phyloP scores from a whole-genome alignment of 1,140 invertebrate species.

The Atopsyche davidsoni region DNA sequence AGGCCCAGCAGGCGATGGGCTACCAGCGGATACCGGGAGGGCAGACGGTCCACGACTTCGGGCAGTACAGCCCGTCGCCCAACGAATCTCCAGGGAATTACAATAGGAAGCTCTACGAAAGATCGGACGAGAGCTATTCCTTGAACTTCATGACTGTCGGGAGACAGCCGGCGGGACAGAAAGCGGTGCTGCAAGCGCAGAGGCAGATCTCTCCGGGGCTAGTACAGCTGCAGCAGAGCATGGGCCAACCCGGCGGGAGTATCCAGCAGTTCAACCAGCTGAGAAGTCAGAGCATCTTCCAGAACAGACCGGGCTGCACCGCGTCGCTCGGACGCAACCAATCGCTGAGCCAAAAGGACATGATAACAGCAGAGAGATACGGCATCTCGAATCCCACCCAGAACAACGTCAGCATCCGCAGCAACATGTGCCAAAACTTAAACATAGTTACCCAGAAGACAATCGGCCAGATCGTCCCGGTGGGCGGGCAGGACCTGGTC shows the following conservation, averaged over 20 bases:
- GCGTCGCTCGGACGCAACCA: constrained; percentile 28
- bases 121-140: constrained; percentile 22
- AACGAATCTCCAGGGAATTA: constrained; percentile 20
- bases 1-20: constrained; percentile 48
- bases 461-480: constrained; percentile 44
- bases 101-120: constrained; percentile 25
- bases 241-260: constrained; percentile 36
- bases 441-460: constrained; percentile 47
- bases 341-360: constrained; percentile 26
- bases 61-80: constrained; percentile 21
- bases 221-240: constrained; percentile 38
- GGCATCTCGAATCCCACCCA: constrained; percentile 19
- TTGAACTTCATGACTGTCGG: constrained; percentile 24
- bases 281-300: constrained; percentile 15
- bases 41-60: constrained; percentile 24
- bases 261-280: constrained; percentile 45
- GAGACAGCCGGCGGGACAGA: constrained; percentile 18
- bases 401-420: constrained; percentile 33
- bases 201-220: constrained; percentile 21
- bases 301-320: constrained; percentile 27
- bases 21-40: constrained; percentile 37
- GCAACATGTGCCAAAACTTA: constrained; percentile 48
- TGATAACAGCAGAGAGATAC: constrained; percentile 21
- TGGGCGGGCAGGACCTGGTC: constrained; percentile 42
- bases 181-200: constrained; percentile 14